A percentile compares a stretch with the other conserved stretches of the same genome.
These are phyloP conservation scores for Colletes latitarsis DNA, from an alignment of 1,140 invertebrate species.

Conservation along the genomic window DNA sequence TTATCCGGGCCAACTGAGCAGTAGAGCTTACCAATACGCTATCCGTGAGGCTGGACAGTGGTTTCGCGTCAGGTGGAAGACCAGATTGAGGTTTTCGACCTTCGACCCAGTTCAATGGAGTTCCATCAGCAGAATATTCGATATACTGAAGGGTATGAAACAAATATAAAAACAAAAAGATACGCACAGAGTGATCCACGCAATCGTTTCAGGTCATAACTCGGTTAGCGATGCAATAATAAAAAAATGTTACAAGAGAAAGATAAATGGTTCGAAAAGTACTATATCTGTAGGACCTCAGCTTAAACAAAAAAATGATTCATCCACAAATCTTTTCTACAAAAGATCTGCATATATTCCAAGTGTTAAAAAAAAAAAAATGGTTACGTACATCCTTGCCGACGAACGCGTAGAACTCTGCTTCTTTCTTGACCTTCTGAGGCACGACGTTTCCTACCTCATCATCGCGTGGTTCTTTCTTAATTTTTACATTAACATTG, in stretches of 20 bases:
- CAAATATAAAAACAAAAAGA: too few species aligned
- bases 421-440: background rate
- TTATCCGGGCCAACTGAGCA: too few species aligned
- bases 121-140: constrained; percentile 66
- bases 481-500: background rate
- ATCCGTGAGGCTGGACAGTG: constrained; percentile 47
- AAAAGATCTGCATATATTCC: background rate
- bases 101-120: constrained; percentile 73
- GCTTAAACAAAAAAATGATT: background rate
- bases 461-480: background rate
- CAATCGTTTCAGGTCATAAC: too few species aligned
- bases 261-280: too few species aligned
- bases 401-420: constrained; percentile 69
- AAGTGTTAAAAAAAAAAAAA: background rate
- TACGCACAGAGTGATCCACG: too few species aligned
- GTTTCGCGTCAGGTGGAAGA: constrained; percentile 65
- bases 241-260: too few species aligned
- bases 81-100: constrained; percentile 64
- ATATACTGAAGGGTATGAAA: constrained; percentile 61
- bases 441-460: background rate
- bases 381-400: constrained; percentile 64
- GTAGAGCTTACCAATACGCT: constrained; percentile 55
- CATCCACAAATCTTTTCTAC: too few species aligned
- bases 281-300: too few species aligned
- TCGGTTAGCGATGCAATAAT: too few species aligned